Evolutionary conservation across 2,113 vertebrate genomes (phyloP).

Genomic region (Tachuris rubrigastra): DNA sequence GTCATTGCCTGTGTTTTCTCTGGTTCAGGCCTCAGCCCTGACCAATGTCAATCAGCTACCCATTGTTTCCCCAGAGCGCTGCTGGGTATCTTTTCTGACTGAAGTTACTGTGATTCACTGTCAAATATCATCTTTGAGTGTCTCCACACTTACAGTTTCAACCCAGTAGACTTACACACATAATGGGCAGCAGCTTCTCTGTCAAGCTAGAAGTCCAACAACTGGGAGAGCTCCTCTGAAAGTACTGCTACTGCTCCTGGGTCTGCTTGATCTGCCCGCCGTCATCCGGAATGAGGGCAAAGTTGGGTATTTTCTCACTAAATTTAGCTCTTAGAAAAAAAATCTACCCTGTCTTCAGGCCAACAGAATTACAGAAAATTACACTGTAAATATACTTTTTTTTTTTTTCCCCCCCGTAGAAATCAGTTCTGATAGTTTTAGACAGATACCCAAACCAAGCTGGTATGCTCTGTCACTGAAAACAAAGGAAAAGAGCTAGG

Average conservation of each 20-base stretch:
- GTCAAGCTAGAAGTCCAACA: not conserved
- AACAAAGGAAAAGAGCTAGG: not conserved
- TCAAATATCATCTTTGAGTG: not conserved
- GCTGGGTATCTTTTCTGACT: not conserved
- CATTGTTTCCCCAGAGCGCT: not conserved
- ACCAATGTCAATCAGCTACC: not conserved
- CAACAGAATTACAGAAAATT: not conserved
- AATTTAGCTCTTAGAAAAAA: not conserved
- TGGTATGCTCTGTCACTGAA: not conserved
- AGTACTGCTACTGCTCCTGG: no score
- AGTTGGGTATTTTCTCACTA: not conserved
- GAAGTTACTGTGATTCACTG: not conserved
- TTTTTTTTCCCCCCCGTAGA: not conserved
- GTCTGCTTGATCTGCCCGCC: rapidly evolving
- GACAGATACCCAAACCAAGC: not conserved
- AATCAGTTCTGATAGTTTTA: not conserved
- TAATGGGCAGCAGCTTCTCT: not conserved
- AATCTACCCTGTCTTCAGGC: not conserved
- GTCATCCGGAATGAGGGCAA: not conserved
- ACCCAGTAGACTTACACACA: not conserved
- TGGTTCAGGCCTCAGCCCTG: not conserved
- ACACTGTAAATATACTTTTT: not conserved
- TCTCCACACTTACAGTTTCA: not conserved
- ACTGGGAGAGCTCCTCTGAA: not conserved
- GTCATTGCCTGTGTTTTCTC: rapidly evolving